Evolutionary conservation across 2,888 invertebrate species (phyloP), one percentile per base, ranked within the genome.

Genomic region (Sicus ferrugineus): DNA sequence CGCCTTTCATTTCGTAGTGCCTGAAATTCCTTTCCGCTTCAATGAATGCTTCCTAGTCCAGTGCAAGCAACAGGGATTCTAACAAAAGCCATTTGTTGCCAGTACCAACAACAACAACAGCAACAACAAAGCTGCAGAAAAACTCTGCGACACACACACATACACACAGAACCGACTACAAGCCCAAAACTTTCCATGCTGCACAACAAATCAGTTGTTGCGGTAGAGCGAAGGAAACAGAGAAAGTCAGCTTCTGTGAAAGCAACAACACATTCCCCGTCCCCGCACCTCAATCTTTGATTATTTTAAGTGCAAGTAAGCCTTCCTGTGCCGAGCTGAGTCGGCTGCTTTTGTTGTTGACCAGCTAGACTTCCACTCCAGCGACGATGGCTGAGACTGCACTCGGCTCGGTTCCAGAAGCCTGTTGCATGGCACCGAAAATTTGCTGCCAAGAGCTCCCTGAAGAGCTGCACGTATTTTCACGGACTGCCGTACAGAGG

Each of bases 251-350:
- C 34, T 42, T 16, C 16, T 48, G 38, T 28, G 58, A 67, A 59
- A 59, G 59, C 67, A 67, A 67, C 67, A 67, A 58, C 67, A 7
- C 38, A 26, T 28, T 64, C 31, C n/a, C n/a, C n/a, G n/a, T n/a
- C n/a, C n/a, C n/a, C n/a, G n/a, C n/a, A n/a, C n/a, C n/a, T n/a
- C n/a, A n/a, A n/a, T n/a, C 54, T 23, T 54, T 54, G 54, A 23
- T n/a, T 52, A 31, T 23, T n/a, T 64, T 64, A 64, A 64, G 64
- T 48, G 50, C 64, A 50, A 48, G 64, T 64, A 64, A 64, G 64
- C 64, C 50, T 64, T 48, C 23, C 48, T 3, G 16, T 28, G 48
- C 30, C n/a, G 46, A 48, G 23, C 48, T 64, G 46, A 19, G 48
- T n/a, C 34, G 52, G 58, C 59, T 67, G 67, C 21, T 58, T 54